Percentiles rank a stretch among this genome's conserved stretches.
Evolutionary conservation across 2,888 invertebrate species (phyloP).

Genomic region (Aelia acuminata): DNA sequence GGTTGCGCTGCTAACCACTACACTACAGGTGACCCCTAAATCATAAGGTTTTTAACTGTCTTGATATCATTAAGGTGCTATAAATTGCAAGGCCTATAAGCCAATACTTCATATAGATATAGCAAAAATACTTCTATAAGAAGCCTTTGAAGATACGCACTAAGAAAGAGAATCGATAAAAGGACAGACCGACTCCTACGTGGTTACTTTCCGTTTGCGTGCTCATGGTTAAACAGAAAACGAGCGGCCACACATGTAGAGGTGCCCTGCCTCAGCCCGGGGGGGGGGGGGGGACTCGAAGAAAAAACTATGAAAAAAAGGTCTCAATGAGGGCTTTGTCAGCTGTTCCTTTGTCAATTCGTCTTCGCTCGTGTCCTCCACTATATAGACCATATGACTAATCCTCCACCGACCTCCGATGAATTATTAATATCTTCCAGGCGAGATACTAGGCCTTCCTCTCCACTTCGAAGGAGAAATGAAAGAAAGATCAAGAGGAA

Average conservation of each 20-base stretch:
- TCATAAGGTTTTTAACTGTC: no score
- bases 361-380: background rate
- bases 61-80: no score
- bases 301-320: slow-evolving; percentile 37
- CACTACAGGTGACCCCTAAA: no score
- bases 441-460: no score
- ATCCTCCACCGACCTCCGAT: background rate
- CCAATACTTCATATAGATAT: background rate
- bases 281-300: background rate
- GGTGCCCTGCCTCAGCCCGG: background rate
- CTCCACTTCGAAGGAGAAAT: slow-evolving; percentile 22
- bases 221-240: slow-evolving; percentile 34
- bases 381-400: slow-evolving; percentile 44
- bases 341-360: slow-evolving; percentile 25
- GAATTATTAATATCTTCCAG: slow-evolving; percentile 3
- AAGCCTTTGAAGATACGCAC: background rate
- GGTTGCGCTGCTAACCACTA: no score
- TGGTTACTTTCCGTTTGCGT: background rate
- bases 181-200: background rate
- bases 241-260: slow-evolving; percentile 28
- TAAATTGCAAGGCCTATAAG: no score
- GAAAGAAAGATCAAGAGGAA: slow-evolving; percentile 40
- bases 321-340: slow-evolving; percentile 34
- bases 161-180: background rate
- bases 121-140: background rate